Evolutionary conservation across 2,113 vertebrate genomes (phyloP).

Genomic region (Marmota flaviventris): DNA sequence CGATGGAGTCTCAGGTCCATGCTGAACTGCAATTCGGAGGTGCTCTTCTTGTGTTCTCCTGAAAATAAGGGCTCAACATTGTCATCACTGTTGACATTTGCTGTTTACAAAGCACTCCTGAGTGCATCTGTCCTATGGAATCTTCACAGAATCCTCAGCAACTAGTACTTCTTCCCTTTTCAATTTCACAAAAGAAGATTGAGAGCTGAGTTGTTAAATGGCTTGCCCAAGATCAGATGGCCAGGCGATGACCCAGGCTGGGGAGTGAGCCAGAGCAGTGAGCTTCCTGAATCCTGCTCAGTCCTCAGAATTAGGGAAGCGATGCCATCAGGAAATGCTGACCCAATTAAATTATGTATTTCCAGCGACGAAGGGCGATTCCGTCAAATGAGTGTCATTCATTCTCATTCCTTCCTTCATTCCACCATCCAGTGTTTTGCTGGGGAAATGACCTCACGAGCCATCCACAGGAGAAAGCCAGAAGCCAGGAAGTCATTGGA

Average conservation of each 20-base stretch:
- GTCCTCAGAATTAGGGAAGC: not conserved
- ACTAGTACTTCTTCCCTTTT: slow-evolving; percentile 32
- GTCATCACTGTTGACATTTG: not conserved
- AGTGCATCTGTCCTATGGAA: not conserved
- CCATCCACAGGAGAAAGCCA: not conserved
- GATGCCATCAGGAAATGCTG: not conserved
- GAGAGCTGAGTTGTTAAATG: slow-evolving; percentile 25
- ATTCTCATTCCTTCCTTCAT: not conserved
- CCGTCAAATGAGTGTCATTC: not conserved
- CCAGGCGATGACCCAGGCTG: not conserved
- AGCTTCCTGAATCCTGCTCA: not conserved
- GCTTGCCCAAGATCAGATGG: not conserved
- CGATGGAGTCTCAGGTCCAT: not conserved
- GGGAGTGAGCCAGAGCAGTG: not conserved
- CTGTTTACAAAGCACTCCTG: not conserved
- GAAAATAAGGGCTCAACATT: not conserved
- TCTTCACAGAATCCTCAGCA: not conserved
- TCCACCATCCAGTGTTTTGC: not conserved
- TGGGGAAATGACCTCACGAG: not conserved
- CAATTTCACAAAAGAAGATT: slow-evolving; percentile 52
- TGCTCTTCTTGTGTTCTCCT: not conserved
- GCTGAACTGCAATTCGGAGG: not conserved
- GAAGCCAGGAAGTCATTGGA: no score
- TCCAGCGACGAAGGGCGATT: not conserved
- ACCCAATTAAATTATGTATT: not conserved